These are phyloP conservation scores for Anastrepha ludens DNA, from an alignment of 1,140 invertebrate genomes.

Conservation along the genomic window DNA sequence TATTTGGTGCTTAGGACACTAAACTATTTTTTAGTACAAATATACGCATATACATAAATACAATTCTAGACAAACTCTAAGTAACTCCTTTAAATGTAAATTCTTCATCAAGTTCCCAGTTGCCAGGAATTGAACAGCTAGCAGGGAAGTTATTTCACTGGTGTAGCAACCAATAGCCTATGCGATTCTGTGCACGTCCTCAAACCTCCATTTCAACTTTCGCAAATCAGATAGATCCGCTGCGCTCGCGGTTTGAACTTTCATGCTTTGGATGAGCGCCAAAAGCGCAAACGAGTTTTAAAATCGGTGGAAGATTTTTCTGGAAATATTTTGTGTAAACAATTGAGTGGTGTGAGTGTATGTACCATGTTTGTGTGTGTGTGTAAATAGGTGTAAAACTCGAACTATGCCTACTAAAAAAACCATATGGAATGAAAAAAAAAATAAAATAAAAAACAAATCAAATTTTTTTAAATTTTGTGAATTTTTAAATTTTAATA, in stretches of 20 bases:
- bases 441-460: slow-evolving; percentile 2
- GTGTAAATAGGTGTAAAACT: background rate
- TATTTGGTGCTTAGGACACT: no score
- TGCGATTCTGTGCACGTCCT: background rate
- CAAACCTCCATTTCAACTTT: background rate
- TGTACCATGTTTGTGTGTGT: background rate
- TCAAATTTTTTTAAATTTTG: background rate
- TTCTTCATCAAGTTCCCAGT: background rate
- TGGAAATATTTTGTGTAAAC: slow-evolving; percentile 37
- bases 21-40: no score
- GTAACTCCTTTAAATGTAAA: no score
- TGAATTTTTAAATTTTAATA: slow-evolving; percentile 44
- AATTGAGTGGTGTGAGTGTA: slow-evolving; percentile 28
- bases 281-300: background rate
- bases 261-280: background rate
- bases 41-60: no score
- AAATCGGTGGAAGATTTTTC: slow-evolving; percentile 9
- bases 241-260: background rate
- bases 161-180: background rate
- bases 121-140: background rate
- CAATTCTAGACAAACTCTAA: no score
- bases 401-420: background rate
- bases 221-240: background rate
- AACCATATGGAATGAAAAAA: background rate
- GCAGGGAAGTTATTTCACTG: background rate